Conservation (phyloP, 2,888 invertebrate genomes). For the Seira ritae region DNA sequence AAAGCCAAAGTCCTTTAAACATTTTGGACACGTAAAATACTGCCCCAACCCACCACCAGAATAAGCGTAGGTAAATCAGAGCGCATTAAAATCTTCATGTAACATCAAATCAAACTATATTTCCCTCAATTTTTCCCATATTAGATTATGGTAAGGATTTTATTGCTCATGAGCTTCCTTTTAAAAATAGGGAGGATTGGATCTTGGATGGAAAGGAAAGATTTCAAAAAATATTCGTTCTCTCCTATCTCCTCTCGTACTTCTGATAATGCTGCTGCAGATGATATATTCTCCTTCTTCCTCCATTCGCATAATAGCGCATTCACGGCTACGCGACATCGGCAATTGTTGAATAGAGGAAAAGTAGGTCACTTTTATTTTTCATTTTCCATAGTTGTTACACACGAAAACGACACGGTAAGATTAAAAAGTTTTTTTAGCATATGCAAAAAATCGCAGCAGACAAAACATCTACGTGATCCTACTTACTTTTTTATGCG, state of each 20-base stretch:
- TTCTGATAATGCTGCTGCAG: neutral
- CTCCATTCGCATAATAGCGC: slow-evolving; percentile 3
- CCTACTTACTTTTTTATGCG: slow-evolving; percentile 6
- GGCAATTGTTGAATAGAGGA: slow-evolving; percentile 44
- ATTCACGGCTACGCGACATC: slow-evolving; percentile 3
- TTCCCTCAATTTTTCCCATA: no score
- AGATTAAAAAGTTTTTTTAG: slow-evolving; percentile 12
- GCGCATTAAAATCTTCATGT: no score
- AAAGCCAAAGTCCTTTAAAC: no score
- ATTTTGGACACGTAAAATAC: no score
- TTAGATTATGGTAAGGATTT: no score
- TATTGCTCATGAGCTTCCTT: neutral
- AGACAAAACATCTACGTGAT: slow-evolving; percentile 14
- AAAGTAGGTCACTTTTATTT: slow-evolving; percentile 59
- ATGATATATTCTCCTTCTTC: slow-evolving; percentile 24
- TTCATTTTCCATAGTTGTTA: slow-evolving; percentile 33
- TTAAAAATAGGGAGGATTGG: neutral
- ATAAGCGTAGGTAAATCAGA: no score
- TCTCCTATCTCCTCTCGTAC: neutral
- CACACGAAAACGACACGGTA: neutral
- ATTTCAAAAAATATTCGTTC: neutral
- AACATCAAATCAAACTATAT: no score
- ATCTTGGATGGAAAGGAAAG: neutral
- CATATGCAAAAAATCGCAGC: slow-evolving; percentile 34
- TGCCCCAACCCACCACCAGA: no score